Base-by-base conservation (phyloP, 2,797 vertebrate species). In the Otolemur crassicaudatus region DNA sequence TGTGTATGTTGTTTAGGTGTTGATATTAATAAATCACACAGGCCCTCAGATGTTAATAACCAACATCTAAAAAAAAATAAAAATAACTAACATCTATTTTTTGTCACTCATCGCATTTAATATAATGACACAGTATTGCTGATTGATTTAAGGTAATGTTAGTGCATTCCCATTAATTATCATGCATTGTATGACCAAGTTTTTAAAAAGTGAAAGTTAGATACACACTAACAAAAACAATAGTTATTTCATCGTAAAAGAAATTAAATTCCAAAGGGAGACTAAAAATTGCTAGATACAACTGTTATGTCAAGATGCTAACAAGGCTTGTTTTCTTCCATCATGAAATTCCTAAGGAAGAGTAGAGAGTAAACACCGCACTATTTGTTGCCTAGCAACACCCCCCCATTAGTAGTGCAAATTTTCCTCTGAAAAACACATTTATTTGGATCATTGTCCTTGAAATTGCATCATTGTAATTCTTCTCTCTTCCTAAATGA, bases 361-460 rank as follows among this genome's bases (percentile, higher is more conserved):
- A 29, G 61, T 92, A 82, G 76, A 94, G 92, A 94, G 94, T 90
- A 97, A 96, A 91, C 31, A 69, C 73, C 85, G 63, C 73, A 87
- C 22, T 92, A 73, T 79, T 67, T 14, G 81, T 97, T 97, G 73
- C 94, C 70, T 97, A 95, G 88, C 97, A 97, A 96, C 93, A 87
- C 34, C 60, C 53, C 77, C 53, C 40, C 40, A 53, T 90, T 93
- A 89, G 76, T 91, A 40, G n/a, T 93, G 76, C 34, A 87, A 49
- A 90, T 94, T 94, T 97, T 90, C 81, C 25, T 88, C 79, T 34
- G 61, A 58, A 90, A 87, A 91, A 46, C 37, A 76, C 20, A 88
- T 93, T 79, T 90, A 89, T 97, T 94, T 94, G 60, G 82, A 88
- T 90, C 69, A 90, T 77, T 89, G 29, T 95, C 83, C 96, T 95